phyloP scores from a whole-genome alignment of 1,140 invertebrate species.

The Arion vulgaris region DNA sequence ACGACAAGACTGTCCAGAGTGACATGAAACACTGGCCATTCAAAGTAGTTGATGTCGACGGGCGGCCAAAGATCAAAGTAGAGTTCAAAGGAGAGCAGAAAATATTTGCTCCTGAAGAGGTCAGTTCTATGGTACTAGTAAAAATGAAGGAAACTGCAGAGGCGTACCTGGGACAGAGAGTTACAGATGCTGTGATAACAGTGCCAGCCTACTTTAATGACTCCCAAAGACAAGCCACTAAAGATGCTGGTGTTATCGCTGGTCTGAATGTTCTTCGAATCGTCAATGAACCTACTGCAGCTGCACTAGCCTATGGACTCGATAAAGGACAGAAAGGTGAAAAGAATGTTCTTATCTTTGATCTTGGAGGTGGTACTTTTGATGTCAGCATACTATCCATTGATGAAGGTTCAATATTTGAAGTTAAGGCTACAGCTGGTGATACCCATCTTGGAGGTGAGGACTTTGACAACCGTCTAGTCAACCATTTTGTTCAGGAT shows the following conservation, averaged over 20 bases:
- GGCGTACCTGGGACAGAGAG: conserved; percentile 84
- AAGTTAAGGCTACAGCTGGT: conserved; percentile 84
- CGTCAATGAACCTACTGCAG: conserved; percentile 75
- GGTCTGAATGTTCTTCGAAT: conserved; percentile 76
- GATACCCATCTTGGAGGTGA: conserved; percentile 58
- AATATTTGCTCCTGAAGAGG: conserved; percentile 91
- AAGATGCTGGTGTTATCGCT: conserved; percentile 58
- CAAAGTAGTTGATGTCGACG: conserved; percentile 62
- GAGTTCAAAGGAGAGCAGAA: conserved; percentile 91
- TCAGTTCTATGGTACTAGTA: conserved; percentile 86
- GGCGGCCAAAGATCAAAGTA: conserved; percentile 81
- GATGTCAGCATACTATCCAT: conserved; percentile 66
- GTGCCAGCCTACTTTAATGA: conserved; percentile 74
- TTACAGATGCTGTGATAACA: conserved; percentile 72
- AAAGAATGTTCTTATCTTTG: conserved; percentile 50
- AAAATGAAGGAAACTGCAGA: conserved; percentile 94
- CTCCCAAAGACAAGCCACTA: conserved; percentile 69
- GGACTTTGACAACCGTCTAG: conserved; percentile 77
- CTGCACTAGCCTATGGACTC: conserved; percentile 74
- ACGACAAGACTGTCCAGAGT: conserved; percentile 87
- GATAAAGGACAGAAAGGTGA: conserved; percentile 75
- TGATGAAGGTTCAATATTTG: conserved; percentile 78
- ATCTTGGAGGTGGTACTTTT: conserved; percentile 15
- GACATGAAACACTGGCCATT: conserved; percentile 97
- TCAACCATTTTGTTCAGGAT: conserved; percentile 95